Conservation (phyloP, 92 coral and sea anemone species). For the Porites rus region DNA sequence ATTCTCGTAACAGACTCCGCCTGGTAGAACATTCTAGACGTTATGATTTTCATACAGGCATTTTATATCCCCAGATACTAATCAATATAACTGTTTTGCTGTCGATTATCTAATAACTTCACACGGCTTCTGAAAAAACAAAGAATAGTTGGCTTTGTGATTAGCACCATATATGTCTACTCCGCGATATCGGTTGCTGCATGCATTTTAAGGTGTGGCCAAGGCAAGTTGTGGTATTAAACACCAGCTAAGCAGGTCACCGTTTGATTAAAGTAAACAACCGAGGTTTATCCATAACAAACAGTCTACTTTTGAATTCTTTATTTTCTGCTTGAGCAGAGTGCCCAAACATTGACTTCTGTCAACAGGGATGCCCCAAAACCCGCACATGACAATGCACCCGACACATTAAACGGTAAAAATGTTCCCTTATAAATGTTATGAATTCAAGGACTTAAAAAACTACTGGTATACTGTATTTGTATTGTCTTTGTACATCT, state of each 20-base stretch:
- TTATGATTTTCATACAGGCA: not conserved
- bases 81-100: slow-evolving; percentile 24
- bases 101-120: slow-evolving; percentile 33
- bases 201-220: not conserved
- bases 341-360: not conserved
- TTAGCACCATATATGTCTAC: not conserved
- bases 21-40: slow-evolving; percentile 31
- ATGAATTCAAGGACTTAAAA: not conserved
- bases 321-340: not conserved
- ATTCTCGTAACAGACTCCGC: slow-evolving; percentile 20
- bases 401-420: slow-evolving; percentile 14
- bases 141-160: slow-evolving; percentile 18
- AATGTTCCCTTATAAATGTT: slow-evolving; percentile 31
- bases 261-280: not conserved
- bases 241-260: not conserved
- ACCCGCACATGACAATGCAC: not conserved
- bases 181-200: slow-evolving; percentile 19
- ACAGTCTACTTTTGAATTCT: not conserved
- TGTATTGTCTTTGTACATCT: not conserved
- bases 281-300: not conserved
- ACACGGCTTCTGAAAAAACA: slow-evolving; percentile 33
- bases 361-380: not conserved
- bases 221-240: not conserved
- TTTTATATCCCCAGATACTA: slow-evolving; percentile 3
- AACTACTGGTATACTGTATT: not conserved